Evolutionary conservation across 2,888 invertebrate genomes (phyloP).

Genomic region (Ischnus inquisitorius): DNA sequence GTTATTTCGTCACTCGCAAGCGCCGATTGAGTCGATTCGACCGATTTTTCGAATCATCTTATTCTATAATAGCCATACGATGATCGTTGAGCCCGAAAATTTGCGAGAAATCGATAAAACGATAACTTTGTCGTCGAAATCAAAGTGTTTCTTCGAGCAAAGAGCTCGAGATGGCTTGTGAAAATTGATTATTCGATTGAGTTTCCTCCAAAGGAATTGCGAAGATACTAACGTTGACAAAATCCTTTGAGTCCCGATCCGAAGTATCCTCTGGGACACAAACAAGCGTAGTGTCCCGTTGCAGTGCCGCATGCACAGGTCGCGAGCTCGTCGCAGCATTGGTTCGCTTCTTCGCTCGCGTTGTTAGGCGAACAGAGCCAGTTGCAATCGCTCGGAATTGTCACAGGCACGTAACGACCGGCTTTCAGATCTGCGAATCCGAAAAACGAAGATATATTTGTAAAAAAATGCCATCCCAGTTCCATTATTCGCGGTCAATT

Average conservation of each 20-base stretch:
- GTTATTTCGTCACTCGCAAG: too few species aligned
- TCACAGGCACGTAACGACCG: slow-evolving; percentile 87
- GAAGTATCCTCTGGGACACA: slow-evolving; percentile 89
- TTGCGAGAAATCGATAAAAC: too few species aligned
- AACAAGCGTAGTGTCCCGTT: slow-evolving; percentile 90
- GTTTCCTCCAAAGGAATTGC: not conserved
- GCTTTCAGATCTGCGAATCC: slow-evolving; percentile 87
- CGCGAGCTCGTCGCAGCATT: slow-evolving; percentile 88
- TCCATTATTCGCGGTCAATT: slow-evolving; percentile 10
- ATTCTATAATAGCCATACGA: too few species aligned
- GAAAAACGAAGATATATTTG: slow-evolving; percentile 1
- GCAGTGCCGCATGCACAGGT: slow-evolving; percentile 89
- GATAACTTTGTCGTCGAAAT: too few species aligned
- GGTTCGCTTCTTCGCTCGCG: slow-evolving; percentile 75
- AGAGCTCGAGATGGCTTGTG: not conserved
- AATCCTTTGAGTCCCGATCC: slow-evolving; percentile 88
- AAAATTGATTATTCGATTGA: not conserved
- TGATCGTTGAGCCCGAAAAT: too few species aligned
- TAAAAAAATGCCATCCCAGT: not conserved
- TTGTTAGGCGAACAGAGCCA: slow-evolving; percentile 85
- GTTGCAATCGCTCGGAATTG: slow-evolving; percentile 86
- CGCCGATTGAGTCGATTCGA: too few species aligned
- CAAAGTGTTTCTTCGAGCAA: too few species aligned
- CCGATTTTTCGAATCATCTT: too few species aligned
- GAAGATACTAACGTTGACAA: slow-evolving; percentile 87